These are phyloP conservation scores for Ataeniobius toweri DNA, from an alignment of 2,797 vertebrate species.

Conservation along the genomic window DNA sequence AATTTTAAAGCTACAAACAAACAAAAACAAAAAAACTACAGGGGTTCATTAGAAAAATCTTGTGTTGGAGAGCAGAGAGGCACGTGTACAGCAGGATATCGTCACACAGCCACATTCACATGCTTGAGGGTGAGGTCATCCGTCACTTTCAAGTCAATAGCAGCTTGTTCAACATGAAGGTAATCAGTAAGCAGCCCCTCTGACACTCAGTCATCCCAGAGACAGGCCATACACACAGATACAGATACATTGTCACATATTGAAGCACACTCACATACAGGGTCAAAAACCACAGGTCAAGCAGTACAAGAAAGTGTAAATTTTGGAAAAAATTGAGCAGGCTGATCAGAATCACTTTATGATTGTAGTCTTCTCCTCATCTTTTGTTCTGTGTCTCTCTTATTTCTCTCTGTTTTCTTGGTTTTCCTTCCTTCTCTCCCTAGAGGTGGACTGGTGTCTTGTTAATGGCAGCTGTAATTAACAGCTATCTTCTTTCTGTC, in stretches of 20 bases:
- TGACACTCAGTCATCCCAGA: slow-evolving; percentile 87
- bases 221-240: slow-evolving; percentile 62
- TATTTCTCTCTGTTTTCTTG: slow-evolving; percentile 33
- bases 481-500: slow-evolving; percentile 90
- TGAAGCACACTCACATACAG: background rate
- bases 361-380: slow-evolving; percentile 13
- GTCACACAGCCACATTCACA: slow-evolving; percentile 54
- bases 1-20: slow-evolving; percentile 1
- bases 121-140: slow-evolving; percentile 78
- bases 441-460: slow-evolving; percentile 81
- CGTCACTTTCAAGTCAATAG: slow-evolving; percentile 93
- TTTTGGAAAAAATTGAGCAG: slow-evolving; percentile 3
- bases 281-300: slow-evolving; percentile 14
- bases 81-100: slow-evolving; percentile 24
- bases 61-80: slow-evolving; percentile 7
- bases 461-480: slow-evolving; percentile 94
- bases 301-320: slow-evolving; percentile 29
- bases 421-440: slow-evolving; percentile 65
- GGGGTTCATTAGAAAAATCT: slow-evolving; percentile 11
- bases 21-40: background rate
- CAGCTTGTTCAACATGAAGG: slow-evolving; percentile 96
- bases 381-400: slow-evolving; percentile 23
- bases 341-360: slow-evolving; percentile 12
- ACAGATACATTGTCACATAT: slow-evolving; percentile 13
- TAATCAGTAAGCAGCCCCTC: slow-evolving; percentile 91